phyloP scores from a whole-genome alignment of 2,888 invertebrate genomes.

The Athalia cordata region DNA sequence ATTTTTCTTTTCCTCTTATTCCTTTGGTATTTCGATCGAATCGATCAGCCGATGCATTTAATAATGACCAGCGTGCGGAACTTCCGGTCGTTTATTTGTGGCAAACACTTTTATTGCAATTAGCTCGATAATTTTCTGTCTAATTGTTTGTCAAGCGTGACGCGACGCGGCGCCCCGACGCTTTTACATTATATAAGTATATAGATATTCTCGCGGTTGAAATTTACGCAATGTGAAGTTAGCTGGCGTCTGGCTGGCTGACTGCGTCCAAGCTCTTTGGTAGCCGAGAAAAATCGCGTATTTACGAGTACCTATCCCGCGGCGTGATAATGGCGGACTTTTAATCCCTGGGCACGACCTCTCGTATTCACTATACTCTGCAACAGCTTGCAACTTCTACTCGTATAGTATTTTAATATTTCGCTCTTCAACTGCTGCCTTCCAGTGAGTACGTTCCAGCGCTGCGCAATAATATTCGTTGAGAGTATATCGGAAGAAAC shows the following conservation, averaged over 20 bases:
- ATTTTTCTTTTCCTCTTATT: not conserved
- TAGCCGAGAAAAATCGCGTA: slow-evolving; percentile 69
- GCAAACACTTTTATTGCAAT: slow-evolving; percentile 26
- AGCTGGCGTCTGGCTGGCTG: not conserved
- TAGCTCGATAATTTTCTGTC: slow-evolving; percentile 12
- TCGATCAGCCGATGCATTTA: not conserved
- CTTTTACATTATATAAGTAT: not conserved
- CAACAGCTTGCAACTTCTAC: too few relatives aligned
- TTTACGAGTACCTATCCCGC: slow-evolving; percentile 60
- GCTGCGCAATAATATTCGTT: not conserved
- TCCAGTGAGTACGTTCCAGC: too few relatives aligned
- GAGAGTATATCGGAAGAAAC: not conserved
- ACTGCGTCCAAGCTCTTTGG: not conserved
- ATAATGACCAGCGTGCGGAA: too few relatives aligned
- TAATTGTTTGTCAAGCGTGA: slow-evolving; percentile 38
- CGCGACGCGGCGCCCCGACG: not conserved
- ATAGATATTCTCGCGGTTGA: not conserved
- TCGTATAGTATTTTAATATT: too few relatives aligned
- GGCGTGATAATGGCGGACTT: slow-evolving; percentile 20
- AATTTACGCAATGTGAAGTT: not conserved
- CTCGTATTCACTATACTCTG: not conserved
- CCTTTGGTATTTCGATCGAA: not conserved
- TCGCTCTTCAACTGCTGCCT: too few relatives aligned
- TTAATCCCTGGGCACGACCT: slow-evolving; percentile 36
- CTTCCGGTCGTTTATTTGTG: slow-evolving; percentile 20